Evolutionary conservation across 23 tunicate species (phyloP).

Genomic region (Botrylloides violaceus): DNA sequence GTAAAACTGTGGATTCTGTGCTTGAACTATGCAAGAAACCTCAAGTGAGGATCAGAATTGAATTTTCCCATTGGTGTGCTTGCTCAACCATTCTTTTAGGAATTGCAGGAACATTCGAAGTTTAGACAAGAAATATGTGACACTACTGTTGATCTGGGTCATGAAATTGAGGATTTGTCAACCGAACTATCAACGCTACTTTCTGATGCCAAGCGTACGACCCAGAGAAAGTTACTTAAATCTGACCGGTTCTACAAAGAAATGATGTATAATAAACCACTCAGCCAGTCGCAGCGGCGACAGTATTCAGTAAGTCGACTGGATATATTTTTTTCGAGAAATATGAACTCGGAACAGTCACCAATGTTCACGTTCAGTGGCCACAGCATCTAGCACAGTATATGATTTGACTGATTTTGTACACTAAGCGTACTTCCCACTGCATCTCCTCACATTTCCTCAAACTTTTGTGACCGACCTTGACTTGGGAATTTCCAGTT

Average conservation of each 20-base stretch:
- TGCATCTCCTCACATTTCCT: no score
- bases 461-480: no score
- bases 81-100: not conserved
- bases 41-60: no score
- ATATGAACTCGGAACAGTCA: no score
- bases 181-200: constrained; percentile 11
- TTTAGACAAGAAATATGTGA: constrained; percentile 35
- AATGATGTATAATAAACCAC: constrained; percentile 46
- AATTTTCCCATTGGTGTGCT: not conserved
- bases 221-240: constrained; percentile 20
- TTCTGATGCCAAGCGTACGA: constrained; percentile 36
- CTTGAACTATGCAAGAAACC: no score
- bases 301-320: constrained; percentile 53
- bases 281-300: constrained; percentile 48
- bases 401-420: no score
- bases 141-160: constrained; percentile 43
- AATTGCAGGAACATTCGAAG: not conserved
- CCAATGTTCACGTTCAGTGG: no score
- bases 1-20: not conserved
- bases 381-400: no score
- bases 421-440: no score
- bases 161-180: constrained; percentile 32
- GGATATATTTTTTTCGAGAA: no score
- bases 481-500: no score
- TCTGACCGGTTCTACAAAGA: constrained; percentile 47